Conservation (phyloP, 2,888 invertebrate species). For the Boloria selene region DNA sequence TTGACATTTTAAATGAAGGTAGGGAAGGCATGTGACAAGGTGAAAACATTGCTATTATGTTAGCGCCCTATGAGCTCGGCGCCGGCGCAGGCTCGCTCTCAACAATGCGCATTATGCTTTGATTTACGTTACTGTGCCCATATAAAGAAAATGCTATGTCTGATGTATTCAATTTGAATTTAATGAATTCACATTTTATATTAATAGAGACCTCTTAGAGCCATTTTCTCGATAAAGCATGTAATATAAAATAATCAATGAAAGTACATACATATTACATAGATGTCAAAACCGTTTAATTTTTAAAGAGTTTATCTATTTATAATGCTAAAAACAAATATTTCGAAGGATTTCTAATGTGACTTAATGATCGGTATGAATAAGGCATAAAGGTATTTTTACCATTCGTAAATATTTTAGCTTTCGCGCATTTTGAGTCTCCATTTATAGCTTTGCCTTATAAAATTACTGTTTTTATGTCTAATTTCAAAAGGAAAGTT, state of each 20-base stretch:
- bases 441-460: conserved; percentile 46
- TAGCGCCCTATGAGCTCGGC: conserved; percentile 53
- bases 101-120: conserved; percentile 47
- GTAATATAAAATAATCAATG: background rate
- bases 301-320: conserved; percentile 3
- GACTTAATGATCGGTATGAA: too few species aligned
- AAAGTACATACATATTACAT: background rate
- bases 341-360: too few species aligned
- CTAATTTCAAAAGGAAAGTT: conserved; percentile 77
- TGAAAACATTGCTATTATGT: conserved; percentile 27
- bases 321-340: too few species aligned
- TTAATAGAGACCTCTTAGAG: conserved; percentile 26
- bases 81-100: conserved; percentile 55
- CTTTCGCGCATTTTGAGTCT: conserved; percentile 44
- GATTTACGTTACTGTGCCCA: conserved; percentile 44
- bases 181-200: conserved; percentile 39
- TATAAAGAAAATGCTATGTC: conserved; percentile 42
- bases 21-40: conserved; percentile 1
- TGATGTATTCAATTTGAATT: conserved; percentile 40
- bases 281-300: background rate
- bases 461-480: conserved; percentile 56
- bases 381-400: too few species aligned
- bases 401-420: conserved; percentile 8
- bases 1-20: background rate
- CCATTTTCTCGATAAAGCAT: conserved; percentile 2